These are phyloP conservation scores for Teleiodes luculella DNA, from an alignment of 2,888 invertebrate genomes.

Conservation along the genomic window DNA sequence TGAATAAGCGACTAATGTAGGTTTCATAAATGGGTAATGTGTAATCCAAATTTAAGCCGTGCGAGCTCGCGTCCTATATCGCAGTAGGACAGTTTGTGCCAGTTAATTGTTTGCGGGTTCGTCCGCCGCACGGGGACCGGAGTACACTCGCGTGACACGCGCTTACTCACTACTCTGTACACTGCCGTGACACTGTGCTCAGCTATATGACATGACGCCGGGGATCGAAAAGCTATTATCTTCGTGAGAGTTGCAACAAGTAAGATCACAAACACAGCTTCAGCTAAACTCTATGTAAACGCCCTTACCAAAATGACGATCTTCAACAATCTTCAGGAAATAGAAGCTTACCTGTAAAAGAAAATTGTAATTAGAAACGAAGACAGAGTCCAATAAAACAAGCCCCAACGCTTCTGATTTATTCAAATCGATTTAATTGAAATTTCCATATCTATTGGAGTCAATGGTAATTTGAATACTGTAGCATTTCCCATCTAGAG, in stretches of 20 bases:
- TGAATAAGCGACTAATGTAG: not conserved
- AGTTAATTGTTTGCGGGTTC: conserved; percentile 51
- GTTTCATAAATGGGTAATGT: not conserved
- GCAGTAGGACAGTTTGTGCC: conserved; percentile 27
- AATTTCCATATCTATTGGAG: conserved; percentile 19
- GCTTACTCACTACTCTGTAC: conserved; percentile 14
- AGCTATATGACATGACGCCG: conserved; percentile 25
- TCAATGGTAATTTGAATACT: conserved; percentile 19
- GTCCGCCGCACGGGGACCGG: conserved; percentile 30
- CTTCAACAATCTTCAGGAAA: not conserved
- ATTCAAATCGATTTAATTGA: conserved; percentile 20
- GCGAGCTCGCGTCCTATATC: conserved; percentile 5
- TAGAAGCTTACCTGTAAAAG: conserved; percentile 23
- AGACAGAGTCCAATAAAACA: conserved; percentile 7
- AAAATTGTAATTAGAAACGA: conserved; percentile 6
- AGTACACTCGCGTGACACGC: conserved; percentile 22
- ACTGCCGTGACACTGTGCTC: conserved; percentile 15
- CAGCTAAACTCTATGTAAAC: not conserved
- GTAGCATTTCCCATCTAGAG: not conserved
- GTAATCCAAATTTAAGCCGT: conserved; percentile 2
- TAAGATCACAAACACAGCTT: not conserved
- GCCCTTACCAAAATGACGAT: not conserved
- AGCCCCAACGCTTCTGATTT: conserved; percentile 12
- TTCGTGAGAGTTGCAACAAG: conserved; percentile 12
- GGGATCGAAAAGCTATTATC: conserved; percentile 26